These are phyloP conservation scores for Sebastes iracundus DNA, from an alignment of 2,797 vertebrate genomes.

Conservation along the genomic window DNA sequence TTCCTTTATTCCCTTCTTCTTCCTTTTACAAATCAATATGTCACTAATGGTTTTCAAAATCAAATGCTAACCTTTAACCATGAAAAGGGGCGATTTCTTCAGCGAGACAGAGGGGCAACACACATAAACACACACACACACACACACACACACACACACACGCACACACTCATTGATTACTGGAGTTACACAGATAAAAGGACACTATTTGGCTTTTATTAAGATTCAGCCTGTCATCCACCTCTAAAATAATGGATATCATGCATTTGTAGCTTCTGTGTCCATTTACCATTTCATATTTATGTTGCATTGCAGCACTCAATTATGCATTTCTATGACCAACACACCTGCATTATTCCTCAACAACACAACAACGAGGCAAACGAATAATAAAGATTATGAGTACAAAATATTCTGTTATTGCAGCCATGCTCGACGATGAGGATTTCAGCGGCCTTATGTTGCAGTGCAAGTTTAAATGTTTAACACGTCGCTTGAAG, in stretches of 20 bases:
- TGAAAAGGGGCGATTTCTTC: constrained; percentile 41
- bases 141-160: neutral
- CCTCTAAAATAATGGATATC: neutral
- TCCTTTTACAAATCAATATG: constrained; percentile 58
- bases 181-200: constrained; percentile 35
- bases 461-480: neutral
- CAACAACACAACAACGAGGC: neutral
- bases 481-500: neutral
- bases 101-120: constrained; percentile 7
- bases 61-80: constrained; percentile 64
- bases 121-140: neutral
- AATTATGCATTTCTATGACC: neutral
- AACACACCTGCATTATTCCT: neutral
- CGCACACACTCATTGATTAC: constrained; percentile 23
- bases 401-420: neutral
- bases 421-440: neutral
- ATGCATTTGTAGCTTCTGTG: constrained; percentile 13
- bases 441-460: neutral
- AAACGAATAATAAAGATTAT: neutral
- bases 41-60: constrained; percentile 65
- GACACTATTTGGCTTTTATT: constrained; percentile 38
- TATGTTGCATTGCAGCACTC: neutral
- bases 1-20: constrained; percentile 37
- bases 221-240: constrained; percentile 14
- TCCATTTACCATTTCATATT: constrained; percentile 8